Base-by-base conservation (phyloP, 2,888 invertebrate species). In the Gryllus longicercus region DNA sequence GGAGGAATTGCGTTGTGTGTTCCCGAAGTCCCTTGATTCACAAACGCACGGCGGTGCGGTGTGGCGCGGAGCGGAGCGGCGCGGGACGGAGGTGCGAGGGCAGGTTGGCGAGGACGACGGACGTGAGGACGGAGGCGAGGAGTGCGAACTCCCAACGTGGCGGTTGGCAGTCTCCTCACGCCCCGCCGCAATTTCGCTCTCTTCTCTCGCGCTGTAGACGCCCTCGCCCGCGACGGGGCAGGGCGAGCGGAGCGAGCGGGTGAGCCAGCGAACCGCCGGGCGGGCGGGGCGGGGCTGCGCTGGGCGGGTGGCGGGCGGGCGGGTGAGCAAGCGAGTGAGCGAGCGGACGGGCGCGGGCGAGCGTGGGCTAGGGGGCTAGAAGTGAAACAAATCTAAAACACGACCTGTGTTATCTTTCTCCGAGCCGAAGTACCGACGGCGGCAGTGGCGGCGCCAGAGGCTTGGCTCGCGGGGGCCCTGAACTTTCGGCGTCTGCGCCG, bases 351-450 rank as follows among this genome's bases (percentile, higher is more conserved):
- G 38, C 38, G 38, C 8, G 38, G 38, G 38, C 0, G 38, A 38
- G 38, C n/a, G n/a, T n/a, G n/a, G n/a, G n/a, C n/a, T n/a, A n/a
- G 38, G 25, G 38, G 5, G 38, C 38, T 38, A 38, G 63, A 63
- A 63, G 63, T 63, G 63, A n/a, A 63, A 63, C 63, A 63, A 63
- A 63, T 63, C 63, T 63, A 63, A 63, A 63, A 63, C 63, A 63
- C 14, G 63, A n/a, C n/a, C 63, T 63, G 63, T n/a, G 63, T 63
- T 63, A 63, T 63, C 63, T 63, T 5, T n/a, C 16, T 63, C 63
- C 3, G 63, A 63, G 63, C 38, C 38, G 38, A 38, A 38, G 5
- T 38, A 38, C 38, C 38, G 38, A 11, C 63, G 63, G 14, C 63
- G 14, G 63, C 14, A 14, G n/a, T n/a, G 14, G 14, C n/a, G 10